phyloP scores from a whole-genome alignment of 2,888 invertebrate genomes.

The Lepidocyrtinus sp. region DNA sequence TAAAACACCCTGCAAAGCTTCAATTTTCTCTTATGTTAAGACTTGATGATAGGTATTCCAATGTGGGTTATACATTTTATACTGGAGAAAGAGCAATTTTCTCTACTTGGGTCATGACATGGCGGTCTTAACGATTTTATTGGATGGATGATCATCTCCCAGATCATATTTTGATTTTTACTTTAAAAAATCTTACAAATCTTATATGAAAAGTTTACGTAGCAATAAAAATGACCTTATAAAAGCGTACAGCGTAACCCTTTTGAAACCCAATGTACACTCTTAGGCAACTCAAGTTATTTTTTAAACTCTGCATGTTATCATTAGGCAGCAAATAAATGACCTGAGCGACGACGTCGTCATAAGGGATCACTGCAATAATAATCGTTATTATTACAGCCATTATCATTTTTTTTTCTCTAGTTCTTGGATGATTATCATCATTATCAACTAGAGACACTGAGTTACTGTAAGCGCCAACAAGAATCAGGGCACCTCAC shows the following conservation, averaged over 20 bases:
- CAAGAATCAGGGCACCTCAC: slow-evolving; percentile 42
- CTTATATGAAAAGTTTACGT: background rate
- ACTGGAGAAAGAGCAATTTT: slow-evolving; percentile 29
- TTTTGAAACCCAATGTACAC: background rate
- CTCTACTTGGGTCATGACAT: slow-evolving; percentile 32
- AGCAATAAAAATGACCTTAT: background rate
- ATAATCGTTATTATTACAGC: slow-evolving; percentile 57
- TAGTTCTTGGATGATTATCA: slow-evolving; percentile 46
- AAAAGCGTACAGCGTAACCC: background rate
- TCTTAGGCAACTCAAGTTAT: too few relatives aligned
- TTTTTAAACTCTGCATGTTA: slow-evolving; percentile 26
- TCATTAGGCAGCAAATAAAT: slow-evolving; percentile 52
- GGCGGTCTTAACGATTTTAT: slow-evolving; percentile 38
- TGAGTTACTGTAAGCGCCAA: slow-evolving; percentile 21
- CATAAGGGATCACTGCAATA: slow-evolving; percentile 52
- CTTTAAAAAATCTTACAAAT: background rate
- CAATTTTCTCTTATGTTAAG: background rate
- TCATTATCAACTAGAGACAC: slow-evolving; percentile 28
- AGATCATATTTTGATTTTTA: background rate
- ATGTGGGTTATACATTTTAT: background rate
- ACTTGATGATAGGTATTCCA: background rate
- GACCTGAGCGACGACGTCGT: too few relatives aligned
- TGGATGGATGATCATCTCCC: slow-evolving; percentile 33
- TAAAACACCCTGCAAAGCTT: slow-evolving; percentile 6
- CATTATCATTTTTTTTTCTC: too few relatives aligned